Conservation (phyloP, 2,113 vertebrate species). For the Elachura formosa region DNA sequence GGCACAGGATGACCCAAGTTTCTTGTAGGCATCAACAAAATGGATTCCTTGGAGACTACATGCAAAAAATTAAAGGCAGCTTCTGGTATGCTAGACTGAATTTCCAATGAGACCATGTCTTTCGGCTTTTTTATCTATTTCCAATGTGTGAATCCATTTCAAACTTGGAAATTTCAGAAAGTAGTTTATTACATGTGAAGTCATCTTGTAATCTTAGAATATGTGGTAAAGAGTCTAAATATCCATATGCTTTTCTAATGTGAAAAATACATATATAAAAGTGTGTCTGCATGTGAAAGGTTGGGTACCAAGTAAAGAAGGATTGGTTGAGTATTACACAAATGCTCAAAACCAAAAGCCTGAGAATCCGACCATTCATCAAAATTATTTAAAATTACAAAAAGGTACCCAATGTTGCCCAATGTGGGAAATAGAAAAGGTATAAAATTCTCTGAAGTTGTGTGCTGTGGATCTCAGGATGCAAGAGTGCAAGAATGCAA, state of each 20-base stretch:
- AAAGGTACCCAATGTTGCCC: not conserved
- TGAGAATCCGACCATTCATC: not conserved
- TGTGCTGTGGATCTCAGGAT: too few relatives aligned
- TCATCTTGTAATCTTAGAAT: not conserved
- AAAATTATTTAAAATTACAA: not conserved
- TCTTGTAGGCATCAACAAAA: not conserved
- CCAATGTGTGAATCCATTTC: not conserved
- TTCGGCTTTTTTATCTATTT: not conserved
- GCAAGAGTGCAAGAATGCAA: too few relatives aligned
- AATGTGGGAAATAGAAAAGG: too few relatives aligned
- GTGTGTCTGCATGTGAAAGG: not conserved
- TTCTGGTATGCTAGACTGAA: not conserved
- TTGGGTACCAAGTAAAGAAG: not conserved
- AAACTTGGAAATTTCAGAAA: not conserved
- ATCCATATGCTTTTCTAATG: not conserved
- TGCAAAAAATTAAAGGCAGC: not conserved
- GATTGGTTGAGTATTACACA: not conserved
- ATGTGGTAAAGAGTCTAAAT: not conserved
- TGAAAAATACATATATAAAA: not conserved
- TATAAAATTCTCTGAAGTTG: too few relatives aligned
- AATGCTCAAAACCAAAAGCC: not conserved
- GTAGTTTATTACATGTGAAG: not conserved
- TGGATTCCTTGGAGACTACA: not conserved
- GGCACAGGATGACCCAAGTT: not conserved
- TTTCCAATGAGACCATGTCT: not conserved